A percentile compares a stretch with the other conserved stretches of the same genome.
phyloP scores from a whole-genome alignment of 2,113 vertebrate species.

The Aphyosemion australe region DNA sequence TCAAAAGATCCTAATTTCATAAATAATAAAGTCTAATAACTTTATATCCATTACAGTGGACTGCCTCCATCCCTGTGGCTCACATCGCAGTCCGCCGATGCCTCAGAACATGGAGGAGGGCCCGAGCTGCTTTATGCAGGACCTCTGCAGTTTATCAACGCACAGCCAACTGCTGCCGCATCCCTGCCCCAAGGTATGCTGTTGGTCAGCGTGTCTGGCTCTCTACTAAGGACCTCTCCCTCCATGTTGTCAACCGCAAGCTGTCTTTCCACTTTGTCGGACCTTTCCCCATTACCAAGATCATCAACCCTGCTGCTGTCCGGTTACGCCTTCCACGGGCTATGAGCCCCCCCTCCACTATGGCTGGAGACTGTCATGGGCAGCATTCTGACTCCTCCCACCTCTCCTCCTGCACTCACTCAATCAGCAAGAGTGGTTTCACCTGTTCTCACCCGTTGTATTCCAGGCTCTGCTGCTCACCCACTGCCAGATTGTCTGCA shows the following conservation, averaged over 20 bases:
- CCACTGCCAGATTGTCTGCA: too few relatives aligned
- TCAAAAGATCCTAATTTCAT: too few relatives aligned
- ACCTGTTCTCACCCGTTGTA: too few relatives aligned
- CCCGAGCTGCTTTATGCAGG: neutral
- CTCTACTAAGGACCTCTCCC: neutral
- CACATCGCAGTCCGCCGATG: neutral
- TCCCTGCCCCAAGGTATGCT: neutral
- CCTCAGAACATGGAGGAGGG: neutral
- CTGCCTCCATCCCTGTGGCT: neutral
- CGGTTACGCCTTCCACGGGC: neutral
- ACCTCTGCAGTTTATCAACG: neutral
- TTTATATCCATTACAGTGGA: too few relatives aligned
- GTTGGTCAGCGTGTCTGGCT: neutral
- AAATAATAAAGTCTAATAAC: too few relatives aligned
- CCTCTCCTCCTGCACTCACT: too few relatives aligned
- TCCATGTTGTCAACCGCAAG: neutral
- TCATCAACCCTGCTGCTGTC: neutral
- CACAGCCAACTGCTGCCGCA: neutral
- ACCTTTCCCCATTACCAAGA: neutral
- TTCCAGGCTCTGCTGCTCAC: too few relatives aligned
- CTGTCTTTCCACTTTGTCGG: neutral
- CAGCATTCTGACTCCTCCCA: too few relatives aligned
- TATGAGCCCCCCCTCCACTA: too few relatives aligned
- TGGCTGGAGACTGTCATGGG: too few relatives aligned
- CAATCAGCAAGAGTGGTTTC: too few relatives aligned